Evolutionary conservation across 2,113 vertebrate genomes (phyloP).

Genomic region (Ranitomeya imitator): DNA sequence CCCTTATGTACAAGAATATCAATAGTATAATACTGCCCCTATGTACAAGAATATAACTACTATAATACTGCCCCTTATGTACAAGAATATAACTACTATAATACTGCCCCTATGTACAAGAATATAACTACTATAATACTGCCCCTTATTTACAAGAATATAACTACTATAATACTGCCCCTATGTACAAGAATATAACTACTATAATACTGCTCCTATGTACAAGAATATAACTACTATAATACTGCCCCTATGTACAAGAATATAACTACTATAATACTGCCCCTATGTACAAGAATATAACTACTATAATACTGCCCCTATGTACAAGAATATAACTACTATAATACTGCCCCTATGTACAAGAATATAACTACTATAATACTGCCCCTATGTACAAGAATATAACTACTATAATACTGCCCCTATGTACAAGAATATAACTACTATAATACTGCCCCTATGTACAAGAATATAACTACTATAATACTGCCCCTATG

Average conservation of each 20-base stretch:
- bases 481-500: conserved; percentile 15
- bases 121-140: conserved; percentile 5
- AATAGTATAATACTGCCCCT: background rate
- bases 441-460: background rate
- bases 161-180: background rate
- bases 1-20: background rate
- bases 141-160: conserved; percentile 4
- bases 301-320: background rate
- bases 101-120: background rate
- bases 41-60: conserved; percentile 9
- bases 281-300: conserved; percentile 5
- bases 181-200: conserved; percentile 10
- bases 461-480: background rate
- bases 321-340: conserved; percentile 6
- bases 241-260: background rate
- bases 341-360: background rate
- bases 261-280: conserved; percentile 5
- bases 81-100: conserved; percentile 8
- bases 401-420: conserved; percentile 2
- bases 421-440: conserved; percentile 1
- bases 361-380: conserved; percentile 8
- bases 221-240: conserved; percentile 7
- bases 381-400: background rate
- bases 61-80: background rate
- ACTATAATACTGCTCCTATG: background rate